A percentile compares a stretch with the other conserved stretches of the same genome.
Evolutionary conservation across 2,797 vertebrate genomes (phyloP).

Genomic region (Pristis pectinata): DNA sequence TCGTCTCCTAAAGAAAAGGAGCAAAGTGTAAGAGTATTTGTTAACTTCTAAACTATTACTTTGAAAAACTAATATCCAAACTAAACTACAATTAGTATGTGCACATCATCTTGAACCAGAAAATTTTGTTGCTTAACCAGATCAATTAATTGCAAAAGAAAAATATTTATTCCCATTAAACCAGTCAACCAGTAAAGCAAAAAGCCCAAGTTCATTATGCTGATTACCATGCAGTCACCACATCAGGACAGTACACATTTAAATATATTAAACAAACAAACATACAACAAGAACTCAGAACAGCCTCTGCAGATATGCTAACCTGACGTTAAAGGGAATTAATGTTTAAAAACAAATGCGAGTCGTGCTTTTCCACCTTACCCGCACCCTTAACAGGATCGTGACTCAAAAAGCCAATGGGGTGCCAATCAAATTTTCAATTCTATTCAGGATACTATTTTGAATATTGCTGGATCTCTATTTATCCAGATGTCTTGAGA

Average conservation of each 20-base stretch:
- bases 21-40: constrained; percentile 17
- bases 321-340: not conserved
- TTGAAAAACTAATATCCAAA: no score
- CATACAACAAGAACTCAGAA: not conserved
- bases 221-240: not conserved
- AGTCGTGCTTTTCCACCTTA: no score
- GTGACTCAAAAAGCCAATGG: not conserved
- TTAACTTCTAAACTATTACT: no score
- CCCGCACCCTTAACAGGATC: no score
- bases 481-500: not conserved
- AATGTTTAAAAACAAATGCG: not conserved
- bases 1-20: constrained; percentile 65
- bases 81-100: no score
- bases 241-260: not conserved
- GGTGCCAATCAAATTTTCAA: not conserved
- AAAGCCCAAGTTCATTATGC: not conserved
- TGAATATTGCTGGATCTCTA: not conserved
- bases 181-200: not conserved
- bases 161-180: not conserved
- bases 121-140: not conserved
- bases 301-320: not conserved
- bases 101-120: not conserved
- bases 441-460: not conserved
- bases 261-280: not conserved
- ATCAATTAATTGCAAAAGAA: not conserved